phyloP scores from a whole-genome alignment of 2,888 invertebrate genomes.

The Epirrita christyi region DNA sequence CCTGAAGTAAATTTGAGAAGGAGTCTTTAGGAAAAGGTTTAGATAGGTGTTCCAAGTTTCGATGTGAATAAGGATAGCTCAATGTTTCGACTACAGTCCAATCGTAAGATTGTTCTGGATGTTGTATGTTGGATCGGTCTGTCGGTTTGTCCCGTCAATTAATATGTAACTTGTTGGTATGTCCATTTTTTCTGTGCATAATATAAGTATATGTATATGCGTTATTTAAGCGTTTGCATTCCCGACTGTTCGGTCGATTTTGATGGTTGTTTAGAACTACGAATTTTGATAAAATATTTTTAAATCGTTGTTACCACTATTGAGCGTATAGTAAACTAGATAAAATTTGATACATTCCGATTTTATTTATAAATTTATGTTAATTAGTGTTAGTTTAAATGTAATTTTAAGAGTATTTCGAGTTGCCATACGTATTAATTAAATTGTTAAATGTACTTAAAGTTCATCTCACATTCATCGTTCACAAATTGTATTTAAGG shows the following conservation, averaged over 20 bases:
- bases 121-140: slow-evolving; percentile 48
- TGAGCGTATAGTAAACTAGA: slow-evolving; percentile 57
- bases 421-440: slow-evolving; percentile 77
- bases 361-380: slow-evolving; percentile 65
- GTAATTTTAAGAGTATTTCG: slow-evolving; percentile 56
- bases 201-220: slow-evolving; percentile 54
- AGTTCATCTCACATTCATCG: slow-evolving; percentile 44
- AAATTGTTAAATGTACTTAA: slow-evolving; percentile 74
- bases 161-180: slow-evolving; percentile 62
- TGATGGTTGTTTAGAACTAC: slow-evolving; percentile 61
- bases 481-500: slow-evolving; percentile 38
- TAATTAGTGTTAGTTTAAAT: slow-evolving; percentile 56
- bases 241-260: slow-evolving; percentile 48
- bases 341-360: slow-evolving; percentile 57
- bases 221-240: slow-evolving; percentile 61
- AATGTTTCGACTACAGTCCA: slow-evolving; percentile 59
- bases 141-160: slow-evolving; percentile 77
- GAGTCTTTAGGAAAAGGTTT: slow-evolving; percentile 12
- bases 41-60: slow-evolving; percentile 30
- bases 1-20: slow-evolving; percentile 11
- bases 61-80: slow-evolving; percentile 46
- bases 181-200: slow-evolving; percentile 70
- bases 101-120: slow-evolving; percentile 52
- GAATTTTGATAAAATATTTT: slow-evolving; percentile 64
- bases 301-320: slow-evolving; percentile 77